Base-by-base conservation (phyloP, 2,888 invertebrate species). In the Aleiodes leptofemur region DNA sequence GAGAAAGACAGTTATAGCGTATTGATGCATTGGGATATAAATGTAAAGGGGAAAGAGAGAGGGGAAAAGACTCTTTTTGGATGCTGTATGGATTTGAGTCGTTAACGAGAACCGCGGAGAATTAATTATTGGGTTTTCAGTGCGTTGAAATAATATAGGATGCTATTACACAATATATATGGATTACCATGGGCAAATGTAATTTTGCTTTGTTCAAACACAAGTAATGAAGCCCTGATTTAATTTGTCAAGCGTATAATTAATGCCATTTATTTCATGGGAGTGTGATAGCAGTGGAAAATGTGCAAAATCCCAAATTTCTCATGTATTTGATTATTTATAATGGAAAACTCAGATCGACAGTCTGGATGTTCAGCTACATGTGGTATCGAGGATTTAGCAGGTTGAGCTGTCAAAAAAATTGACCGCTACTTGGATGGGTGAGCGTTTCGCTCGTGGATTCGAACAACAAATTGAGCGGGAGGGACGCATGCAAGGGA, bases 1-100 rank as follows among this genome's bases (percentile, higher is more conserved):
- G 34, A 38, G 38, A 38, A n/a, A 16, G 71, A 66, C 31, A 43
- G 51, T 61, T 55, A 66, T 38, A 38, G 38, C 16, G 59, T 43
- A 48, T 43, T 72, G 77, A 71, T 76, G 74, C 72, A 68, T 68
- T 66, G 11, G 23, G 23, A 66, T 66, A 66, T 66, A 43, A 68
- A 68, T 68, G 66, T 23, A 2, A 23, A 48, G 50, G 29, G 66
- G 7, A 34, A 50, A 23, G 7, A 48, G 48, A 51, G 66, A 29
- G 66, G 48, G 50, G 66, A 29, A 51, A 50, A 68, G 50, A 9
- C 50, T 38, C 61, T 34, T 31, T 31, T 68, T 68, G 51, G 31
- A 9, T 9, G 51, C n/a, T 31, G 50, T 51, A 51, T 50, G 51
- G 51, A 68, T 64, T 64, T 64, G 43, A 43, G 16, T 64, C 64